Evolutionary conservation across 2,113 vertebrate genomes (phyloP).

Genomic region (Paralichthys olivaceus): DNA sequence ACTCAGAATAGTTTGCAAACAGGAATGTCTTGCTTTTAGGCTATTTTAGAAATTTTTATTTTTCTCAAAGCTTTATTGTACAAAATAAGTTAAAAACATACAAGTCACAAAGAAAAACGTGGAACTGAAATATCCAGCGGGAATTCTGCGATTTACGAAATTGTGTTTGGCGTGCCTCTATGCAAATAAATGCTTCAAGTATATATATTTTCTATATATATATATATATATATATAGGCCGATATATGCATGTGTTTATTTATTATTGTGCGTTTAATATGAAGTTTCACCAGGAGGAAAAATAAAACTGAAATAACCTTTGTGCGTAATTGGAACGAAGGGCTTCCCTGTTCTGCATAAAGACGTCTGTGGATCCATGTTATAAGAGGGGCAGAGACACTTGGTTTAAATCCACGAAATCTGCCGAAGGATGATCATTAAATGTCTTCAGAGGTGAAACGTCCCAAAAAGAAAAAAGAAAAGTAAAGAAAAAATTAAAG

Average conservation of each 20-base stretch:
- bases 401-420: slow-evolving; percentile 53
- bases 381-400: slow-evolving; percentile 28
- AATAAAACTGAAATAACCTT: slow-evolving; percentile 25
- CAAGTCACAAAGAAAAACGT: slow-evolving; percentile 47
- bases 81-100: slow-evolving; percentile 81
- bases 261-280: slow-evolving; percentile 63
- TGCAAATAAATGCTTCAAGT: slow-evolving; percentile 75
- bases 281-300: slow-evolving; percentile 40
- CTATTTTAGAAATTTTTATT: slow-evolving; percentile 3
- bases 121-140: slow-evolving; percentile 31
- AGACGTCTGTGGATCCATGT: slow-evolving; percentile 62
- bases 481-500: slow-evolving; percentile 40
- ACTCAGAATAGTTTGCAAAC: slow-evolving; percentile 73
- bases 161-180: slow-evolving; percentile 60
- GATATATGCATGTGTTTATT: slow-evolving; percentile 17
- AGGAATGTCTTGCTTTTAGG: slow-evolving; percentile 73
- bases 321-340: slow-evolving; percentile 50
- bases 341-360: slow-evolving; percentile 39
- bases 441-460: slow-evolving; percentile 75
- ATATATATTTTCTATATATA: slow-evolving; percentile 46
- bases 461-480: slow-evolving; percentile 67
- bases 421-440: slow-evolving; percentile 47
- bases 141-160: slow-evolving; percentile 32
- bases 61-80: slow-evolving; percentile 67
- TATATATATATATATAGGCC: slow-evolving; percentile 29